Conservation (phyloP, 2,797 vertebrate genomes). For the Cygnus olor region DNA sequence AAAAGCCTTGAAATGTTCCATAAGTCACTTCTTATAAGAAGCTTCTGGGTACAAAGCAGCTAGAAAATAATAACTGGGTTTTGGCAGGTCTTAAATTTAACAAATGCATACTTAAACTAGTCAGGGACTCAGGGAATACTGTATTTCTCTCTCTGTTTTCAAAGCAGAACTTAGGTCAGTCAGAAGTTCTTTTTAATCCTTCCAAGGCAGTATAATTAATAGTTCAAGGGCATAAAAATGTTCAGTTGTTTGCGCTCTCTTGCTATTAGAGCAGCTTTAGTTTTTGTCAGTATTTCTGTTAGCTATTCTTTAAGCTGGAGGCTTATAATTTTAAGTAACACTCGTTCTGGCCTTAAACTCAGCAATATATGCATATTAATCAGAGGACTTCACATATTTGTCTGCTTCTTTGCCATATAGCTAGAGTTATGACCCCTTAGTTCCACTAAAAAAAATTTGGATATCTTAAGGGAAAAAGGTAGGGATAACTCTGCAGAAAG, state of each 20-base stretch:
- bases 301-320: slow-evolving; percentile 16
- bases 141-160: slow-evolving; percentile 27
- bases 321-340: neutral
- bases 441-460: slow-evolving; percentile 12
- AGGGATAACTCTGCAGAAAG: neutral
- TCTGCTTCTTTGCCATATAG: slow-evolving; percentile 2
- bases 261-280: neutral
- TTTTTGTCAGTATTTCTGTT: slow-evolving; percentile 43
- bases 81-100: slow-evolving; percentile 63
- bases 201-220: slow-evolving; percentile 48
- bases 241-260: slow-evolving; percentile 11
- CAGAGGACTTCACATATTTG: slow-evolving; percentile 1
- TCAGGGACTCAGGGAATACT: slow-evolving; percentile 23
- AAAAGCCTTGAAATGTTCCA: slow-evolving; percentile 26
- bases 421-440: slow-evolving; percentile 9
- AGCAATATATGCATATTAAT: neutral
- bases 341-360: neutral
- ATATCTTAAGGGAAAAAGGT: slow-evolving; percentile 15
- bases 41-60: slow-evolving; percentile 24
- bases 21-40: slow-evolving; percentile 43
- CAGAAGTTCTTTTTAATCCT: slow-evolving; percentile 48
- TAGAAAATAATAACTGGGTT: slow-evolving; percentile 42
- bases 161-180: slow-evolving; percentile 24
- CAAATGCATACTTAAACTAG: slow-evolving; percentile 32
- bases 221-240: slow-evolving; percentile 19